These are phyloP conservation scores for Brachionus paranguensis DNA, from an alignment of 1,140 invertebrate species.

Conservation along the genomic window DNA sequence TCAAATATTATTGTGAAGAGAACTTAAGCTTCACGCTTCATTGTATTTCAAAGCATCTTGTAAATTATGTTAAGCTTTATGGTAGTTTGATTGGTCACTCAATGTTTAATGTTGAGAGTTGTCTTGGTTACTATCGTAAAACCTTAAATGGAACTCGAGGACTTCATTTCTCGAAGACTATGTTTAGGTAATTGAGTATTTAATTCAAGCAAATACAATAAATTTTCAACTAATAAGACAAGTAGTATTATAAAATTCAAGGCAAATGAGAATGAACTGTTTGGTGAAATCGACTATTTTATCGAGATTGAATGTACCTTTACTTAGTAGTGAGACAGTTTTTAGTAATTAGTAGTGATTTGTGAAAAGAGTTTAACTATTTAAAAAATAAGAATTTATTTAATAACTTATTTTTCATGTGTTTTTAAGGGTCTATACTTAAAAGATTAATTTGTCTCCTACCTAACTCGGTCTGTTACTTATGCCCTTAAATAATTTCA, in stretches of 20 bases:
- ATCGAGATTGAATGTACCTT: not conserved
- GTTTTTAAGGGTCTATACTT: too few species aligned
- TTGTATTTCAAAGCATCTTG: not conserved
- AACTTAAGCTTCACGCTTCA: constrained; percentile 2
- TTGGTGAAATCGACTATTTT: not conserved
- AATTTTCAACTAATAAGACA: not conserved
- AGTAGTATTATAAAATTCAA: too few species aligned
- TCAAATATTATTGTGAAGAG: not conserved
- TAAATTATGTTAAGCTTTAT: not conserved
- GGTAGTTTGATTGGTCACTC: not conserved
- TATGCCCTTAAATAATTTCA: too few species aligned
- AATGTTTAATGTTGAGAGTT: not conserved
- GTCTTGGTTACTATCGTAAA: not conserved
- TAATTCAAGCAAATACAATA: not conserved
- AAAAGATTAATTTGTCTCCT: too few species aligned
- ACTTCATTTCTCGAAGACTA: too few species aligned
- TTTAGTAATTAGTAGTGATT: too few species aligned
- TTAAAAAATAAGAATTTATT: too few species aligned
- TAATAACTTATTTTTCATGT: too few species aligned
- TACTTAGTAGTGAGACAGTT: not conserved
- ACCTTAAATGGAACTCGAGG: not conserved
- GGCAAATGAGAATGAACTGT: too few species aligned
- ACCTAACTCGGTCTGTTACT: too few species aligned
- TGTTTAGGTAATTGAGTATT: too few species aligned
- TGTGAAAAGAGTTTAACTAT: too few species aligned